A percentile compares a stretch with the other conserved stretches of the same genome.
These are phyloP conservation scores for Gymnoscopelus braueri DNA, from an alignment of 2,797 vertebrate genomes.

Conservation along the genomic window DNA sequence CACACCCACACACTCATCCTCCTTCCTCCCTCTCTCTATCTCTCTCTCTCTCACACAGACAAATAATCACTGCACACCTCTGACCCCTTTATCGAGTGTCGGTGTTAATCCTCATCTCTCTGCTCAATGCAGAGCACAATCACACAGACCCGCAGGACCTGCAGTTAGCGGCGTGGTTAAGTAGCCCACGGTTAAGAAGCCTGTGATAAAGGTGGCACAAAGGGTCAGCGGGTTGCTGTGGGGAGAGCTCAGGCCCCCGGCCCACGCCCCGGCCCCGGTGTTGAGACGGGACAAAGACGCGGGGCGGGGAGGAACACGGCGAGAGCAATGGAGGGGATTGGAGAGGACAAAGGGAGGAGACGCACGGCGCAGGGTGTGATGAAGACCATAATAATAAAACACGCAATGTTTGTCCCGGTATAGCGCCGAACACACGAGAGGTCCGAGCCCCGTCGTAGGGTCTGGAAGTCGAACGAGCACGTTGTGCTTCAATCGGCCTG, in stretches of 20 bases:
- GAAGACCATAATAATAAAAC: constrained; percentile 23
- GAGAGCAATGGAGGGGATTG: constrained; percentile 43
- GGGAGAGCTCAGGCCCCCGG: constrained; percentile 56
- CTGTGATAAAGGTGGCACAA: constrained; percentile 81
- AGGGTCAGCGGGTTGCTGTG: constrained; percentile 71
- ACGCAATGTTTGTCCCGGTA: constrained; percentile 24
- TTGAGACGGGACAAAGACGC: constrained; percentile 68
- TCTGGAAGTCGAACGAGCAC: constrained; percentile 27
- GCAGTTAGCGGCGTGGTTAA: constrained; percentile 80
- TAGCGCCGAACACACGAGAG: constrained; percentile 6
- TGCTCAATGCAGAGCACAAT: constrained; percentile 81
- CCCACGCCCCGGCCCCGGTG: constrained; percentile 60
- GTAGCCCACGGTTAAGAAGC: constrained; percentile 78
- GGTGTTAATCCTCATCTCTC: constrained; percentile 83
- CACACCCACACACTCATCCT: constrained; percentile 57
- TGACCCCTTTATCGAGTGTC: constrained; percentile 85
- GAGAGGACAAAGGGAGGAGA: constrained; percentile 62
- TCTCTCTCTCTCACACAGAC: constrained; percentile 61
- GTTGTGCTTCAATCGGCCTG: constrained; percentile 55
- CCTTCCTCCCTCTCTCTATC: constrained; percentile 41
- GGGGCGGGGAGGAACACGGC: constrained; percentile 42
- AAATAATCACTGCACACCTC: constrained; percentile 83
- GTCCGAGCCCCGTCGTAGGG: background rate
- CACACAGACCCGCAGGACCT: constrained; percentile 78
- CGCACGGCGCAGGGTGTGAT: constrained; percentile 43